Percentiles rank a stretch among this genome's conserved stretches.
Conservation (phyloP, 1,140 invertebrate genomes). For the Forficula auricularia region DNA sequence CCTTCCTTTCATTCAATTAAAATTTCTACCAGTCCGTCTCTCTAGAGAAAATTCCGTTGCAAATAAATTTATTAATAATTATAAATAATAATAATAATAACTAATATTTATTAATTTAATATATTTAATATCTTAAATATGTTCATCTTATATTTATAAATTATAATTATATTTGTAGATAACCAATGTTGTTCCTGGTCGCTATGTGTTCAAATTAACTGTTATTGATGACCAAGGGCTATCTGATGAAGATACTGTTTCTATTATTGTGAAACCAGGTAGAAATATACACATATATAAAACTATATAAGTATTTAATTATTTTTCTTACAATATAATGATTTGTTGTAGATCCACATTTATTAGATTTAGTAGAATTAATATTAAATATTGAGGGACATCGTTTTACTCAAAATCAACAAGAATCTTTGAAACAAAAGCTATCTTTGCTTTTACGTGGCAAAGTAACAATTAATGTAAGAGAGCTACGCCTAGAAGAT, state of each 20-base stretch:
- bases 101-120: too few relatives aligned
- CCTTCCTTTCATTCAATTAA: too few relatives aligned
- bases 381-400: conserved; percentile 53
- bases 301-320: not conserved
- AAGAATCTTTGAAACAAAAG: conserved; percentile 44
- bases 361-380: conserved; percentile 61
- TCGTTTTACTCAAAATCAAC: conserved; percentile 53
- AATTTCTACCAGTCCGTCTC: too few relatives aligned
- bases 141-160: too few relatives aligned
- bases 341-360: conserved; percentile 43
- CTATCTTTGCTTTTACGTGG: conserved; percentile 48
- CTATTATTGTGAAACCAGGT: conserved; percentile 66
- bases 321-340: not conserved
- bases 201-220: conserved; percentile 73
- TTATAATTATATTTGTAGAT: conserved; percentile 34
- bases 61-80: too few relatives aligned
- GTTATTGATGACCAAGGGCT: conserved; percentile 80
- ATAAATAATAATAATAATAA: too few relatives aligned
- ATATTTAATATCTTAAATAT: too few relatives aligned
- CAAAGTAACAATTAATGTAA: conserved; percentile 40
- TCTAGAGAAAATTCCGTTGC: too few relatives aligned
- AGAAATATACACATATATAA: conserved; percentile 12
- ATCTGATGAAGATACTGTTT: conserved; percentile 58
- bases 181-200: conserved; percentile 65
- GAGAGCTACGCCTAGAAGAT: conserved; percentile 39